Evolutionary conservation across 1,140 invertebrate species (phyloP).

Genomic region (Papilio dardanus): DNA sequence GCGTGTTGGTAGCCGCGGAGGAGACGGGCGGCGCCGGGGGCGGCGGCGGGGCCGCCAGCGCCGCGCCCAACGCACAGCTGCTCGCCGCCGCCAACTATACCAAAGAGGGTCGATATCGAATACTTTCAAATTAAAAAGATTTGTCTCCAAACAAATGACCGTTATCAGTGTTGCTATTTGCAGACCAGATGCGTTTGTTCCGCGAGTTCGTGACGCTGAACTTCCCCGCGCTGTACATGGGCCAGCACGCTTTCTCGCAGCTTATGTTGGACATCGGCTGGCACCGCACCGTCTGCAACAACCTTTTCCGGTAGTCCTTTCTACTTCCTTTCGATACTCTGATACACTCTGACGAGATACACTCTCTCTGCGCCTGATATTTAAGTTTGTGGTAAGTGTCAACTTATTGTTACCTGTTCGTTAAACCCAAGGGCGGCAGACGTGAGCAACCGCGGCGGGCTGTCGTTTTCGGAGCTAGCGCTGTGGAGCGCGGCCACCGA

Average conservation of each 20-base stretch:
- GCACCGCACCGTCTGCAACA: conserved; percentile 61
- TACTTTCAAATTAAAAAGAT: not conserved
- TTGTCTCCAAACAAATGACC: not conserved
- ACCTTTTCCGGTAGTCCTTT: conserved; percentile 63
- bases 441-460: conserved; percentile 64
- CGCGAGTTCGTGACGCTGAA: conserved; percentile 69
- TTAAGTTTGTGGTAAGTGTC: not conserved
- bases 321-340: too few relatives aligned
- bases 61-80: conserved; percentile 52
- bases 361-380: too few relatives aligned
- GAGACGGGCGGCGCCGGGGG: conserved; percentile 48
- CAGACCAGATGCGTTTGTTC: conserved; percentile 71
- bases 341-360: too few relatives aligned
- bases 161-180: not conserved
- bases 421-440: conserved; percentile 70
- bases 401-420: not conserved
- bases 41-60: conserved; percentile 45
- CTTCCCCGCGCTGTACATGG: conserved; percentile 77
- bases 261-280: conserved; percentile 76
- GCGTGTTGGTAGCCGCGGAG: conserved; percentile 51
- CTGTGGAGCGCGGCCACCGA: conserved; percentile 74
- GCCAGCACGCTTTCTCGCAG: conserved; percentile 63
- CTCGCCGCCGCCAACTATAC: conserved; percentile 60
- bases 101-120: conserved; percentile 49
- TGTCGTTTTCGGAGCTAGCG: conserved; percentile 76